These are phyloP conservation scores for Myotis lucifugus DNA, from an alignment of 2,113 vertebrate species.

Conservation along the genomic window DNA sequence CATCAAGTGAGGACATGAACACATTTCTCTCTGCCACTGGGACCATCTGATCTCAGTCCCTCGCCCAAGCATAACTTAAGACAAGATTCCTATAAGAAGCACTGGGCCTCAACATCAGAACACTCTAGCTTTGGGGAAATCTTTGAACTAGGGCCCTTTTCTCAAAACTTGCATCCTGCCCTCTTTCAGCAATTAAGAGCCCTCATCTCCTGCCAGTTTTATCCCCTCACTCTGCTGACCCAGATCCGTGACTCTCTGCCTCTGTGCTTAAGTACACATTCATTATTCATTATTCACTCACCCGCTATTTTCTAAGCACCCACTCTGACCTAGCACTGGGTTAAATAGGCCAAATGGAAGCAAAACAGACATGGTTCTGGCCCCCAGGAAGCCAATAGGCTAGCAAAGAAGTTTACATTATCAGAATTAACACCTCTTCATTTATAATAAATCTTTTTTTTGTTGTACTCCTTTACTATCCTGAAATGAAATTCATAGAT, in stretches of 20 bases:
- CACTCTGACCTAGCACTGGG: constrained; percentile 16
- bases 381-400: constrained; percentile 6
- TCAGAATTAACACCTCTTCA: not conserved
- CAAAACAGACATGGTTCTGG: not conserved
- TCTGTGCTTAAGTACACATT: constrained; percentile 26
- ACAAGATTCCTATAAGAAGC: not conserved
- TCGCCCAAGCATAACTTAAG: not conserved
- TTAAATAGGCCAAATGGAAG: constrained; percentile 54
- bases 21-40: not conserved
- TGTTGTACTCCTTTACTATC: not conserved
- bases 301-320: constrained; percentile 44
- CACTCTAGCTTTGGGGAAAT: not conserved
- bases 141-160: constrained; percentile 23
- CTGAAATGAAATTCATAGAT: constrained; percentile 37
- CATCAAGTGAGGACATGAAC: not conserved
- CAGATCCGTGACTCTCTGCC: constrained; percentile 14
- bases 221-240: not conserved
- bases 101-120: not conserved
- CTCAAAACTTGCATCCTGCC: not conserved
- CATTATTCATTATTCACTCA: constrained; percentile 38
- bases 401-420: not conserved
- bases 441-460: constrained; percentile 1
- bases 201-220: not conserved
- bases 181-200: not conserved
- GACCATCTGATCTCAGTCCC: not conserved